phyloP scores from a whole-genome alignment of 2,888 invertebrate species.

The Eristalis intricaria region DNA sequence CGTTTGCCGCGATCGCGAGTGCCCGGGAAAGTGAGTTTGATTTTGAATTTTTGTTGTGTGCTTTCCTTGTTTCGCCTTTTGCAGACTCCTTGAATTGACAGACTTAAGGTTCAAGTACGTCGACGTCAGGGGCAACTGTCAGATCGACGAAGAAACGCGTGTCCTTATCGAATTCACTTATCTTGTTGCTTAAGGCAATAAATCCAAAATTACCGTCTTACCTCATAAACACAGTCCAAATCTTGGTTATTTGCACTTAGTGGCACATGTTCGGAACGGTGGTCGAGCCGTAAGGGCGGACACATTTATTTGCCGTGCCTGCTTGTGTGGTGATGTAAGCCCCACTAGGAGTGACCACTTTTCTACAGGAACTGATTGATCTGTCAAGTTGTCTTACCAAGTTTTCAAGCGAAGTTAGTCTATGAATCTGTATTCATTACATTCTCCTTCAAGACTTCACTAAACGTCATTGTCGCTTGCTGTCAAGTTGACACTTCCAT shows the following conservation, averaged over 20 bases:
- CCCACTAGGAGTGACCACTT: too few species aligned
- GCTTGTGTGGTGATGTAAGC: too few species aligned
- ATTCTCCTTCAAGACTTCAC: too few species aligned
- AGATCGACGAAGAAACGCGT: neutral
- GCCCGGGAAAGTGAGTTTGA: constrained; percentile 53
- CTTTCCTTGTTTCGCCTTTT: neutral
- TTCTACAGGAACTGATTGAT: too few species aligned
- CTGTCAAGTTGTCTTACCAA: too few species aligned
- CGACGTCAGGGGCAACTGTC: too few species aligned
- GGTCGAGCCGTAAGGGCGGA: neutral
- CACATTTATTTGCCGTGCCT: neutral
- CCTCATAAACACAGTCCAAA: neutral
- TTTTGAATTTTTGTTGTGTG: neutral
- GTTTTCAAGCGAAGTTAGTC: too few species aligned
- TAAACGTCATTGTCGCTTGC: neutral
- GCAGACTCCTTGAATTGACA: neutral
- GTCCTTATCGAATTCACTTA: neutral
- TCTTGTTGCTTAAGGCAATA: neutral
- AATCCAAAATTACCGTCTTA: neutral
- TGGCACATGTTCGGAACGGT: neutral
- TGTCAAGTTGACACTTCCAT: too few species aligned
- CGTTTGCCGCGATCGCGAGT: constrained; percentile 24
- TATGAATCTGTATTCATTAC: too few species aligned
- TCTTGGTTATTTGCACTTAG: neutral
- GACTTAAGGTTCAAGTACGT: neutral